These are phyloP conservation scores for Leptopterna dolabrata DNA, from an alignment of 2,888 invertebrate species.

Conservation along the genomic window DNA sequence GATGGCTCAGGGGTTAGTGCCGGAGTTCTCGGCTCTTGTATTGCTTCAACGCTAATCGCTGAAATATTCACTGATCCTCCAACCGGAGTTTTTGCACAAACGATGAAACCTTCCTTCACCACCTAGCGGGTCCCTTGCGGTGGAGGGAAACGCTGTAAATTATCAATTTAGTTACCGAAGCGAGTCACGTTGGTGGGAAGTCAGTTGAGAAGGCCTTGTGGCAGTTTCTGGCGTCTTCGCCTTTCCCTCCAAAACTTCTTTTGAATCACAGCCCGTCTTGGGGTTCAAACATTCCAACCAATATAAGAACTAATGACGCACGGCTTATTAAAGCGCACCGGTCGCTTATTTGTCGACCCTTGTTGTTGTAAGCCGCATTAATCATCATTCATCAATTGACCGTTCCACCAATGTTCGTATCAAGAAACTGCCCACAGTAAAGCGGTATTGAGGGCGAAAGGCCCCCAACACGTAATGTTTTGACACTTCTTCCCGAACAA, in stretches of 20 bases:
- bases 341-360: not conserved
- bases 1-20: not conserved
- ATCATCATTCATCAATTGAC: not conserved
- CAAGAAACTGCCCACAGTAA: not conserved
- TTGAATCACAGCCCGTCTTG: conserved; percentile 42
- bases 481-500: too few species aligned
- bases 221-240: not conserved
- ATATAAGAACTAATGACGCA: conserved; percentile 46
- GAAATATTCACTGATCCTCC: conserved; percentile 52
- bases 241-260: conserved; percentile 17
- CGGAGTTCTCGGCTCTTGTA: conserved; percentile 33
- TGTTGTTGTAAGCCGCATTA: not conserved
- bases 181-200: not conserved
- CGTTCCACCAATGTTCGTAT: not conserved
- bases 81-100: conserved; percentile 46
- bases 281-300: conserved; percentile 39
- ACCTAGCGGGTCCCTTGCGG: not conserved
- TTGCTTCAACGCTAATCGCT: conserved; percentile 52
- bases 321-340: not conserved
- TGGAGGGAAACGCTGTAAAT: conserved; percentile 37
- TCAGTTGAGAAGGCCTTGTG: conserved; percentile 27
- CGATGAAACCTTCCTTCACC: not conserved
- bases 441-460: too few species aligned
- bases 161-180: conserved; percentile 48
- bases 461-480: too few species aligned